phyloP scores from a whole-genome alignment of 1,140 invertebrate genomes.

The Chelonus insularis region DNA sequence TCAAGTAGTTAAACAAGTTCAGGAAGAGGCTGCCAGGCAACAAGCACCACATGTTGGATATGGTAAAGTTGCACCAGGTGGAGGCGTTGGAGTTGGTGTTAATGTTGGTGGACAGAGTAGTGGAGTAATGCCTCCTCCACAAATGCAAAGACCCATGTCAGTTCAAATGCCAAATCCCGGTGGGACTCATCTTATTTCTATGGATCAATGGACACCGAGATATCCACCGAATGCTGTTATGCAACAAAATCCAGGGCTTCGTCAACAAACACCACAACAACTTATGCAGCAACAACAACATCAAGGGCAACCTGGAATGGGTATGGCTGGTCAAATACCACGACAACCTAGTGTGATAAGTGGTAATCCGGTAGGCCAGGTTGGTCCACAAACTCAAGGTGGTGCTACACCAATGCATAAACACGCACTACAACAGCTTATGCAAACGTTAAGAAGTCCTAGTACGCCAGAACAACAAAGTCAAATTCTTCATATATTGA shows the following conservation, averaged over 20 bases:
- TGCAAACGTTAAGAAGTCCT: conserved; percentile 86
- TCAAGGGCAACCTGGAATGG: conserved; percentile 56
- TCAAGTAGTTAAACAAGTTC: conserved; percentile 87
- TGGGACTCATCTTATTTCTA: conserved; percentile 64
- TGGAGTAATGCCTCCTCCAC: conserved; percentile 71
- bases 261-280: conserved; percentile 58
- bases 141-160: conserved; percentile 63
- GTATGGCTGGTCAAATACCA: conserved; percentile 53
- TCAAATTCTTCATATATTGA: conserved; percentile 90
- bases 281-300: conserved; percentile 55
- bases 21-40: conserved; percentile 86
- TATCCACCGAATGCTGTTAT: conserved; percentile 48
- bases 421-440: conserved; percentile 84
- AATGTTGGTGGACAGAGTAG: conserved; percentile 52
- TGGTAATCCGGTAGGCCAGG: conserved; percentile 50
- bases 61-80: conserved; percentile 71
- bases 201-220: conserved; percentile 70
- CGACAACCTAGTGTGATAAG: conserved; percentile 58
- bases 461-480: conserved; percentile 90
- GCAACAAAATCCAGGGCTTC: conserved; percentile 54
- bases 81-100: conserved; percentile 43
- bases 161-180: conserved; percentile 55
- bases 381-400: conserved; percentile 44
- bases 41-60: conserved; percentile 73
- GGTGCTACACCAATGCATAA: conserved; percentile 63